Base-by-base conservation (phyloP, 1,140 invertebrate genomes). In the Drosophila suzukii region DNA sequence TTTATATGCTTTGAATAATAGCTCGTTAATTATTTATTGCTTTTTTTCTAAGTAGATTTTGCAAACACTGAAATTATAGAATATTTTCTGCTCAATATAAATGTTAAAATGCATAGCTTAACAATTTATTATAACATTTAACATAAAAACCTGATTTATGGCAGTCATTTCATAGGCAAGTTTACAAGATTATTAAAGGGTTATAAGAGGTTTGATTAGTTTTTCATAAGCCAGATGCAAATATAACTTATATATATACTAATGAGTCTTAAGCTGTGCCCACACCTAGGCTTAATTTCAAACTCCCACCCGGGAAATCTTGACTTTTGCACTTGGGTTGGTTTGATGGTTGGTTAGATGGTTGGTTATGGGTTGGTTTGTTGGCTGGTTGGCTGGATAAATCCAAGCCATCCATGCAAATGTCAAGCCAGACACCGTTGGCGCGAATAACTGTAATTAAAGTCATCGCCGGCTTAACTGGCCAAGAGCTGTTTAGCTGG, bases 391-490 rank as follows among this genome's bases (percentile, higher is more conserved):
- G 30, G 30, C 24, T 36, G 17, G 44, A 70, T 65, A 17, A n/a
- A 47, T 20, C 17, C 46, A 32, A 66, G 10, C 13, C 34, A 61
- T 78, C 74, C 63, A 81, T 85, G 81, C 81, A 81, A 85, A 85
- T 85, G 82, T 75, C 81, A 86, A 60, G 38, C 49, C 36, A 57
- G 47, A 81, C 74, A 73, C 70, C 55, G 67, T 85, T 83, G 60
- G 66, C 53, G 65, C 77, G 78, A 75, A 81, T 88, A 85, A 85
- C 75, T 88, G 82, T 85, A 88, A 88, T 85, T 85, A 85, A 85
- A 82, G 82, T 41, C 47, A 56, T 34, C 50, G 55, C n/a, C 43
- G 17, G 32, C 57, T 77, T 38, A 70, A 11, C 54, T 44, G 54
- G 57, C 47, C 60, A 75, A 58, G 60, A 75, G 58, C 34, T 51